A percentile compares a stretch with the other conserved stretches of the same genome.
Evolutionary conservation across 2,797 vertebrate species (phyloP).

Genomic region (Protosalanx chinensis): DNA sequence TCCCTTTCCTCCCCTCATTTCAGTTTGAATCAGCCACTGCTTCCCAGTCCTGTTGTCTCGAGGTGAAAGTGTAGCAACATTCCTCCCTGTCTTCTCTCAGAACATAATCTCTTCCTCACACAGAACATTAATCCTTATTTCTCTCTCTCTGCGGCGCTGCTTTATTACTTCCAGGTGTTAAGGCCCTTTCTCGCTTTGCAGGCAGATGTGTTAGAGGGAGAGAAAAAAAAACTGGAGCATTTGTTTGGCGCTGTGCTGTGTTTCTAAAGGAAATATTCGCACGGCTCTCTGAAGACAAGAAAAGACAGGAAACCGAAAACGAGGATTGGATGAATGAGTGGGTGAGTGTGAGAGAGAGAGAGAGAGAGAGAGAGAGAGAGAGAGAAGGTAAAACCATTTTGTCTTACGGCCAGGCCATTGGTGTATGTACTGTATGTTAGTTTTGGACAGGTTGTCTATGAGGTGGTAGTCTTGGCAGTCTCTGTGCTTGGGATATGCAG

Average conservation of each 20-base stretch:
- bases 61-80: conserved; percentile 66
- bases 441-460: conserved; percentile 47
- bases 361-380: conserved; percentile 16
- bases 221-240: conserved; percentile 34
- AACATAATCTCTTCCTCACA: conserved; percentile 76
- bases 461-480: conserved; percentile 34
- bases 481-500: conserved; percentile 26
- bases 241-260: conserved; percentile 67
- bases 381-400: conserved; percentile 28
- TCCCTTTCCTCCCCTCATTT: conserved; percentile 45
- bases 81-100: conserved; percentile 67
- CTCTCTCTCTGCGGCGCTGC: conserved; percentile 65
- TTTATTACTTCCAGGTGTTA: conserved; percentile 81
- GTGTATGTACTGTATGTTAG: conserved; percentile 29
- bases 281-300: conserved; percentile 34
- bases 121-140: conserved; percentile 77
- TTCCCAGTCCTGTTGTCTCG: conserved; percentile 61
- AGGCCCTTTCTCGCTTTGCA: conserved; percentile 60
- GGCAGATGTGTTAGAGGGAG: conserved; percentile 67
- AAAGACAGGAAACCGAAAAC: conserved; percentile 33
- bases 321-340: conserved; percentile 53
- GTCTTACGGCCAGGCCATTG: conserved; percentile 23
- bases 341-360: conserved; percentile 35
- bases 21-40: conserved; percentile 63
- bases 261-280: conserved; percentile 60